A percentile compares a stretch with the other conserved stretches of the same genome.
These are phyloP conservation scores for Gouania willdenowi DNA, from an alignment of 2,797 vertebrate species.

Conservation along the genomic window DNA sequence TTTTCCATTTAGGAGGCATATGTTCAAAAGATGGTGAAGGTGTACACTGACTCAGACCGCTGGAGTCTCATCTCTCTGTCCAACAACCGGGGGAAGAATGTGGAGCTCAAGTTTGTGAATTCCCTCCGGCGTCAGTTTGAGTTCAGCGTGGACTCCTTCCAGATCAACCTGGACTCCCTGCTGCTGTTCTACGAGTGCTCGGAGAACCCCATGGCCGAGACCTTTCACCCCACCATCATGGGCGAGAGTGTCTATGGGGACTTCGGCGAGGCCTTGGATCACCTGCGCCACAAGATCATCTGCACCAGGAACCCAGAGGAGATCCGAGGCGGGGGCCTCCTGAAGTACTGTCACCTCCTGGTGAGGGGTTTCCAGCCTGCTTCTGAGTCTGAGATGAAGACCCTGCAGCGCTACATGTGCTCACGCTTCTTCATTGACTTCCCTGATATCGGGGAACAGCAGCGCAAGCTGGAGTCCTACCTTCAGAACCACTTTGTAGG, in stretches of 20 bases:
- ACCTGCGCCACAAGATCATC: constrained; percentile 93
- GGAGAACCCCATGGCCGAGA: constrained; percentile 94
- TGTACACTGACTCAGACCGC: constrained; percentile 96
- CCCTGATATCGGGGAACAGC: constrained; percentile 95
- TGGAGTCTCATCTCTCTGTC: constrained; percentile 99
- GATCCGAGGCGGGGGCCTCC: constrained; percentile 93
- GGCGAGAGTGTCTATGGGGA: constrained; percentile 96
- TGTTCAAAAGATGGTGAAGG: constrained; percentile 99
- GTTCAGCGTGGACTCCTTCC: constrained; percentile 98
- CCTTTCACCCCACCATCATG: constrained; percentile 95
- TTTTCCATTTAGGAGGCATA: constrained; percentile 84
- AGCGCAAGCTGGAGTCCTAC: constrained; percentile 97
- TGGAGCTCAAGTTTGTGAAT: constrained; percentile 99
- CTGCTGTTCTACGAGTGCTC: constrained; percentile 98
- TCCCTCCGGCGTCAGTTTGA: constrained; percentile 97
- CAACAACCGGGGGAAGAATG: constrained; percentile 98
- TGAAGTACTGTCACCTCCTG: constrained; percentile 98
- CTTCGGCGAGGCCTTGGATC: constrained; percentile 91
- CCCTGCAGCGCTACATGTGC: constrained; percentile 98
- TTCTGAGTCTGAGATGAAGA: constrained; percentile 95
- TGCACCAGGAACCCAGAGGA: constrained; percentile 97
- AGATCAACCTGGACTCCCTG: constrained; percentile 97
- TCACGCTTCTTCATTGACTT: constrained; percentile 99
- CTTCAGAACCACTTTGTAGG: constrained; percentile 99
- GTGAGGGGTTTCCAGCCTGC: constrained; percentile 92